These are phyloP conservation scores for Dione juno DNA, from an alignment of 2,888 invertebrate species.

Conservation along the genomic window DNA sequence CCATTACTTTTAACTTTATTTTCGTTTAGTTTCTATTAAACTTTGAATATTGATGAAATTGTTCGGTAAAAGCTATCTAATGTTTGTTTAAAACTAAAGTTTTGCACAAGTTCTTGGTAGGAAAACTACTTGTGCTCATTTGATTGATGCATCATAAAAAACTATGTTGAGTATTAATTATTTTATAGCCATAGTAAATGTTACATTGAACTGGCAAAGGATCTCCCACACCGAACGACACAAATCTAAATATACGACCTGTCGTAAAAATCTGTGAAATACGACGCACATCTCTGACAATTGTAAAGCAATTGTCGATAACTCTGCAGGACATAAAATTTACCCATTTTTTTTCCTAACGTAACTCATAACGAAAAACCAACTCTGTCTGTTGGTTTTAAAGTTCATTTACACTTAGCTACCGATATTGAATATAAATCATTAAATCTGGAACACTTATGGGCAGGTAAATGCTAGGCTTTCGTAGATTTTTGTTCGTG, in stretches of 20 bases:
- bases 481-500: conserved; percentile 63
- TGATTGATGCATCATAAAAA: neutral
- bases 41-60: neutral
- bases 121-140: neutral
- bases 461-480: conserved; percentile 57
- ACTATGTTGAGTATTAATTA: conserved; percentile 5
- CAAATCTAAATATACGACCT: conserved; percentile 64
- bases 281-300: conserved; percentile 64
- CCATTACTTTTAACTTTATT: neutral
- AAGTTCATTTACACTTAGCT: conserved; percentile 32
- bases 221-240: conserved; percentile 52
- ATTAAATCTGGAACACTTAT: conserved; percentile 45
- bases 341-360: conserved; percentile 42
- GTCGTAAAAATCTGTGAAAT: conserved; percentile 73
- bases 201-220: conserved; percentile 32
- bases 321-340: conserved; percentile 59
- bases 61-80: neutral
- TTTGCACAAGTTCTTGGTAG: neutral
- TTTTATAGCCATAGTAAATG: neutral
- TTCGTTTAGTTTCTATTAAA: too few relatives aligned
- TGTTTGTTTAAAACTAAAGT: neutral
- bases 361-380: conserved; percentile 22
- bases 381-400: conserved; percentile 9
- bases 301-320: conserved; percentile 67
- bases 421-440: conserved; percentile 45